A percentile compares a stretch with the other conserved stretches of the same genome.
These are phyloP conservation scores for Proterorhinus semilunaris DNA, from an alignment of 2,113 vertebrate species.

Conservation along the genomic window DNA sequence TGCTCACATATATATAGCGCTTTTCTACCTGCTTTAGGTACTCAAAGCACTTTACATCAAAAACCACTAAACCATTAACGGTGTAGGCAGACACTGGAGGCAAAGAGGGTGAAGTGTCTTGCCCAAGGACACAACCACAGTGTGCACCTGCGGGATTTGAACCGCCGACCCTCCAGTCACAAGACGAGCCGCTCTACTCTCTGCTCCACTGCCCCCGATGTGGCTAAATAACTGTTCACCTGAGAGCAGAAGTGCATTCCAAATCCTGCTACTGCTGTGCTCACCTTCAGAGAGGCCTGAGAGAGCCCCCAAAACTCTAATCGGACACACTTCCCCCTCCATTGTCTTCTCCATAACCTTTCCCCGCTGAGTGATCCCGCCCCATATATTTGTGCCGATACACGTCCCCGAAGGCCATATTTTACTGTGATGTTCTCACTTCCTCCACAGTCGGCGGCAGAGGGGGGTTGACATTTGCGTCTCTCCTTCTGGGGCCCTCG, in stretches of 20 bases:
- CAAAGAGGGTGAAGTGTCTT: not conserved
- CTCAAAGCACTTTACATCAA: no score
- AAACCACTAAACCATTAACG: no score
- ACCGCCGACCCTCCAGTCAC: no score
- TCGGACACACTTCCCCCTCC: constrained; percentile 20
- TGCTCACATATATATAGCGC: no score
- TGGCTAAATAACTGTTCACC: no score
- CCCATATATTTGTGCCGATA: constrained; percentile 19
- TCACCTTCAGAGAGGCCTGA: not conserved
- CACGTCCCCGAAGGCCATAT: constrained; percentile 29
- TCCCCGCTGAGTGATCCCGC: constrained; percentile 17
- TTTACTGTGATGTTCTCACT: not conserved
- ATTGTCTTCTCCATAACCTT: constrained; percentile 19
- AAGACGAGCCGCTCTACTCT: no score
- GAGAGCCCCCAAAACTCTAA: constrained; percentile 20
- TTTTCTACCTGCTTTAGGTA: no score
- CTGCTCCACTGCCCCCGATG: no score
- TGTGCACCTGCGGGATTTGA: no score
- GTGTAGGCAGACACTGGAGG: constrained; percentile 9
- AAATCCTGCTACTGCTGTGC: not conserved
- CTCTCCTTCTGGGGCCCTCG: constrained; percentile 49
- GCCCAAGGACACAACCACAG: no score
- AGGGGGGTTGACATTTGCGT: constrained; percentile 64
- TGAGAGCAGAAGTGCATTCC: no score
- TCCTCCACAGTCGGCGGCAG: constrained; percentile 26